phyloP scores from a whole-genome alignment of 2,113 vertebrate genomes.

The Daboia siamensis region DNA sequence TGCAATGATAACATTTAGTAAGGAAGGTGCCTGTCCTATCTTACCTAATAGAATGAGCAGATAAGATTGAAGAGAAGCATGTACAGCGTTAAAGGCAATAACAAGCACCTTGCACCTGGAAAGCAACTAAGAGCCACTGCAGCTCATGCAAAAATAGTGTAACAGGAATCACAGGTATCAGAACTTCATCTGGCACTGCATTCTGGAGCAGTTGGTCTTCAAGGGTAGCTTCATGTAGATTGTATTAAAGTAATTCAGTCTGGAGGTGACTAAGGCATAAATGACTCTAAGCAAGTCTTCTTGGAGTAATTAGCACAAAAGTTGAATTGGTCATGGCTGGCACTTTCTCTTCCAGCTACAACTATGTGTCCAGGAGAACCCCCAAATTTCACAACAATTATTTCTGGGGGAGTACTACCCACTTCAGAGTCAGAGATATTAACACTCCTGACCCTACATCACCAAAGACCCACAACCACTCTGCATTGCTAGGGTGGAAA shows the following conservation, averaged over 20 bases:
- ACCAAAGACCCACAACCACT: neutral
- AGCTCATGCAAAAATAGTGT: neutral
- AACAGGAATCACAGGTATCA: neutral
- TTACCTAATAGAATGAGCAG: neutral
- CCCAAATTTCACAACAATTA: neutral
- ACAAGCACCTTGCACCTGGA: neutral
- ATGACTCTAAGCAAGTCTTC: neutral
- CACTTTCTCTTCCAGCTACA: neutral
- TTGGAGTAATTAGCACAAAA: neutral
- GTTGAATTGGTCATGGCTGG: neutral
- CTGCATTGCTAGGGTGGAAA: neutral
- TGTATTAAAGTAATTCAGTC: neutral
- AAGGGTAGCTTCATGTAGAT: neutral
- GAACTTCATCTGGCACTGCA: neutral
- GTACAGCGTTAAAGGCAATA: neutral
- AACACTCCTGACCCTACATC: neutral
- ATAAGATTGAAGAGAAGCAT: neutral
- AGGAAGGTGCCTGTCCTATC: neutral
- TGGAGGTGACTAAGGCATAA: neutral
- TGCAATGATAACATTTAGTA: neutral
- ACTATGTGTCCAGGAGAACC: neutral
- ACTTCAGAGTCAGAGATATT: neutral
- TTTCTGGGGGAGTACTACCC: neutral
- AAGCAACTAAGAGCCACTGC: neutral
- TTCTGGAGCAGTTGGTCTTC: neutral